Base-by-base conservation (phyloP, 2,113 vertebrate genomes). In the human (Homo sapiens) region DNA sequence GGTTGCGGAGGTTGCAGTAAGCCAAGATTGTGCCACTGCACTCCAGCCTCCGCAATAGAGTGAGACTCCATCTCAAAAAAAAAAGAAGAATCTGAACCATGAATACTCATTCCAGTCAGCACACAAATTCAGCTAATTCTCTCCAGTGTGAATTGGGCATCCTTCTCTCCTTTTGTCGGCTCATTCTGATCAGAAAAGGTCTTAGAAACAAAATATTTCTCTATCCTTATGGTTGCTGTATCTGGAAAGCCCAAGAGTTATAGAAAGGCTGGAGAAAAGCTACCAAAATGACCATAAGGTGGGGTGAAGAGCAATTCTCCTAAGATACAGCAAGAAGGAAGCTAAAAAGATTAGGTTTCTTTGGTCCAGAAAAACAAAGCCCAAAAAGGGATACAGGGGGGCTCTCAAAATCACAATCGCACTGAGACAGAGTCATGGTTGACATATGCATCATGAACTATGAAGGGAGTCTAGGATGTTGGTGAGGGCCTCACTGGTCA, bases 161-260 rank as follows among this genome's bases (percentile, higher is more conserved):
- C 32, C 38, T 96, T 90, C 48, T 88, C 73, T 73, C 66, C 18
- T 68, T 43, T 55, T 83, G 35, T 75, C 43, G 80, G 40, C 23
- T 38, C 25, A 68, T n/a, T 86, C 35, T 55, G 38, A 55, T 83
- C 55, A 87, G 38, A 91, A 83, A 90, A 66, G 40, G 40, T 64
- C 75, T 93, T 79, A 92, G 59, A 96, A 87, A 94, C 18, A 90
- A 94, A 66, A 38, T 25, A 48, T 55, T 73, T 68, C 50, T 81
- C 40, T 83, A 13, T 14, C 32, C 38, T 78, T 16, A 50, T 35
- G 64, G 66, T 20, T 38, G 38, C 83, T 85, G 6, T 94, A 35
- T 40, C 35, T 73, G 13, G 72, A 59, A 72, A 85, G 59, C 38
- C 50, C 72, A 50, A 50, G 66, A 89, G 20, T 55, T 93, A 70